phyloP scores from a whole-genome alignment of 2,888 invertebrate species.

The Andricus curvator region DNA sequence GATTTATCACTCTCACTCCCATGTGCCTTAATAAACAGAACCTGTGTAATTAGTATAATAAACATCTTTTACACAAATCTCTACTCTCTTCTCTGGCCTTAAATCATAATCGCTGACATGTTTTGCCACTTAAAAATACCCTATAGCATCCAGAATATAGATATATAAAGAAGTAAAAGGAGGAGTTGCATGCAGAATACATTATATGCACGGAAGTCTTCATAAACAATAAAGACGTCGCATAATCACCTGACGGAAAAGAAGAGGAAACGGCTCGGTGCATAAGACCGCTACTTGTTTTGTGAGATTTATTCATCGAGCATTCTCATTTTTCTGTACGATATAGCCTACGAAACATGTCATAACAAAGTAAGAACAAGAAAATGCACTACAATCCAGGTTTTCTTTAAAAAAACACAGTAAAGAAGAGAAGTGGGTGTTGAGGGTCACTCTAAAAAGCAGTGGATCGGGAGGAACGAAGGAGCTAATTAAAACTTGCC shows the following conservation, averaged over 20 bases:
- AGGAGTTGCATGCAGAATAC: neutral
- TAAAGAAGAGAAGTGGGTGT: conserved; percentile 23
- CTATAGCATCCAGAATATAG: neutral
- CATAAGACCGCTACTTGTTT: conserved; percentile 42
- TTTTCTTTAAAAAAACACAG: conserved; percentile 6
- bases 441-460: conserved; percentile 25
- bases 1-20: too few species aligned
- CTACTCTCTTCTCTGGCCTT: neutral
- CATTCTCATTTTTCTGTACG: conserved; percentile 17
- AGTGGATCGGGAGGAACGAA: conserved; percentile 35
- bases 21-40: too few species aligned
- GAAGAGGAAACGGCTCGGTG: conserved; percentile 12
- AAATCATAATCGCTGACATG: neutral
- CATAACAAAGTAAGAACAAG: conserved; percentile 22
- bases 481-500: conserved; percentile 61
- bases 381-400: conserved; percentile 9
- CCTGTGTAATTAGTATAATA: too few species aligned
- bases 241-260: conserved; percentile 26
- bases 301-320: conserved; percentile 45
- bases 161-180: neutral
- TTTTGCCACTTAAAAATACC: neutral
- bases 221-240: conserved; percentile 25
- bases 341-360: conserved; percentile 12
- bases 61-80: too few species aligned
- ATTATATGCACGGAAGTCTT: conserved; percentile 7